Evolutionary conservation across 2,113 vertebrate species (phyloP).

Genomic region (Naja naja): DNA sequence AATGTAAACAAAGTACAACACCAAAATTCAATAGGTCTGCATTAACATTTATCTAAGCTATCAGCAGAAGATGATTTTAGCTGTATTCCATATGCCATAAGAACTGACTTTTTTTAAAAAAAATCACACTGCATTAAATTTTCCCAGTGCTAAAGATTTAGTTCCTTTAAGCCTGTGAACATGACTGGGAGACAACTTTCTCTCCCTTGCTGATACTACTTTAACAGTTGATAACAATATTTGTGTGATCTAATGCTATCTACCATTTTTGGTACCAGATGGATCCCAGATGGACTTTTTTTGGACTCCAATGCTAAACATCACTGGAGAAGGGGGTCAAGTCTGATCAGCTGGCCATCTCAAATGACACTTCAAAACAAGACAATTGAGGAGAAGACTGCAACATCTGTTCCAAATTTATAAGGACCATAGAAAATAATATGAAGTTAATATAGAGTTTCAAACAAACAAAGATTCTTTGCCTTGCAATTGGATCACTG

Average conservation of each 20-base stretch:
- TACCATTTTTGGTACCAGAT: slow-evolving; percentile 75
- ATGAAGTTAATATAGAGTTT: slow-evolving; percentile 57
- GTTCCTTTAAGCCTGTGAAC: slow-evolving; percentile 57
- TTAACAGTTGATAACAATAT: slow-evolving; percentile 69
- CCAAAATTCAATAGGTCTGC: slow-evolving; percentile 15
- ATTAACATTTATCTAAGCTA: slow-evolving; percentile 61
- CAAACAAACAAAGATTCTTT: slow-evolving; percentile 48
- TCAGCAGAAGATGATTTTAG: slow-evolving; percentile 50
- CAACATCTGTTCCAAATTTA: slow-evolving; percentile 71
- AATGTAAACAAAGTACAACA: slow-evolving; percentile 26
- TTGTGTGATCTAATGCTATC: slow-evolving; percentile 73
- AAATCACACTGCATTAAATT: slow-evolving; percentile 44
- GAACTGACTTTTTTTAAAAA: slow-evolving; percentile 25
- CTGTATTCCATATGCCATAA: slow-evolving; percentile 53
- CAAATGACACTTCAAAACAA: slow-evolving; percentile 72
- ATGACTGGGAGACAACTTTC: slow-evolving; percentile 63
- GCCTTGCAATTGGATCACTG: slow-evolving; percentile 47
- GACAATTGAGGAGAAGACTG: slow-evolving; percentile 47
- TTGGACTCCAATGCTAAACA: slow-evolving; percentile 59
- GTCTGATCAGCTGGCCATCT: slow-evolving; percentile 64
- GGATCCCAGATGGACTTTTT: slow-evolving; percentile 76
- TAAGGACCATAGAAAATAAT: slow-evolving; percentile 63
- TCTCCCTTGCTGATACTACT: slow-evolving; percentile 65
- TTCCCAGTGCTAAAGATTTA: slow-evolving; percentile 60
- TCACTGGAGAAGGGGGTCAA: slow-evolving; percentile 66